Conservation (phyloP, 2,888 invertebrate species). For the Drosophila niveifrons region DNA sequence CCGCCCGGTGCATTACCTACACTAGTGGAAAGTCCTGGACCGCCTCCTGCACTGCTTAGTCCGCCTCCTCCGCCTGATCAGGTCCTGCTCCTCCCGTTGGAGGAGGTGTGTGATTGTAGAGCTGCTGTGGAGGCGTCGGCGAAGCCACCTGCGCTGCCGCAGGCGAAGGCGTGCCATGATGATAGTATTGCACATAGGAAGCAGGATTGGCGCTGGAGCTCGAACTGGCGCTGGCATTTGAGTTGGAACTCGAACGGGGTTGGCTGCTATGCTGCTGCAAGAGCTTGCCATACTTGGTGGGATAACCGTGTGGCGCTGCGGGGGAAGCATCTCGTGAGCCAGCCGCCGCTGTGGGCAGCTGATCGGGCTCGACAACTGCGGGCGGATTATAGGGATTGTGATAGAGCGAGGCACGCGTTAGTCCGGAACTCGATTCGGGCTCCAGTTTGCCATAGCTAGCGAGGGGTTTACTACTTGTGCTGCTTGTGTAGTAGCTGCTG, state of each 20-base stretch:
- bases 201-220: constrained; percentile 10
- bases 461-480: neutral
- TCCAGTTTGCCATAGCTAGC: too few relatives aligned
- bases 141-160: constrained; percentile 75
- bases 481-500: constrained; percentile 41
- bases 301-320: constrained; percentile 66
- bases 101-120: constrained; percentile 49
- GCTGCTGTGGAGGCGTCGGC: constrained; percentile 59
- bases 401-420: constrained; percentile 70
- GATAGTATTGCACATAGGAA: constrained; percentile 52
- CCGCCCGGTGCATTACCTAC: too few relatives aligned
- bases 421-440: neutral
- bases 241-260: constrained; percentile 12
- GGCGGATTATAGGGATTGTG: constrained; percentile 78
- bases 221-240: constrained; percentile 9
- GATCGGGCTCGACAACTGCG: constrained; percentile 13
- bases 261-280: constrained; percentile 51
- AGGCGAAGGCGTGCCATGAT: constrained; percentile 74
- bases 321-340: constrained; percentile 43
- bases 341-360: constrained; percentile 1
- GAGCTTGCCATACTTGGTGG: constrained; percentile 76
- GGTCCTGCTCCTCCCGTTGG: neutral
- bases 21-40: too few relatives aligned
- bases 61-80: too few relatives aligned
- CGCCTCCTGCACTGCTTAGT: too few relatives aligned